Percentiles rank a stretch among this genome's conserved stretches.
Evolutionary conservation across 30 jellyfish, hydroid and myxozoan species (phyloP).

Genomic region (Mastigias papua): DNA sequence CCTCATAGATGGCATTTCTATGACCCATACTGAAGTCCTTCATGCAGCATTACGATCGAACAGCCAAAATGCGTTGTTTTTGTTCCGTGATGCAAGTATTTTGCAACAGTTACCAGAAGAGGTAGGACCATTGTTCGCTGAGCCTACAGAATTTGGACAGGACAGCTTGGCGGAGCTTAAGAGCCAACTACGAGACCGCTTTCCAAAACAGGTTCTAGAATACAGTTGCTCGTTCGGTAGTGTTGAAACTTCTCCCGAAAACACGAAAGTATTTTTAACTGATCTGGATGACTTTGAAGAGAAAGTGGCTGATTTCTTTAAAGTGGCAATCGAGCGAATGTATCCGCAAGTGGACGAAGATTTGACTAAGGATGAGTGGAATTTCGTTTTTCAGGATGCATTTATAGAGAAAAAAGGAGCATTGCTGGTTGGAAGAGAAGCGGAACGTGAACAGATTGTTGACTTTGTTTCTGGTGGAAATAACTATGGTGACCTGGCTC

Average conservation of each 20-base stretch:
- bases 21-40: slow-evolving; percentile 88
- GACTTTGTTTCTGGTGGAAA: slow-evolving; percentile 22
- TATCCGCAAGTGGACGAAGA: slow-evolving; percentile 39
- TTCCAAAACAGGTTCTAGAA: slow-evolving; percentile 68
- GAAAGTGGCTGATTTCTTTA: slow-evolving; percentile 63
- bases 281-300: slow-evolving; percentile 78
- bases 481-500: not conserved
- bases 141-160: slow-evolving; percentile 49
- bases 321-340: slow-evolving; percentile 60
- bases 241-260: slow-evolving; percentile 36
- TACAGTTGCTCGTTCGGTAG: slow-evolving; percentile 58
- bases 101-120: slow-evolving; percentile 58
- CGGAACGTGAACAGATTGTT: slow-evolving; percentile 47
- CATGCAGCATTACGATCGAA: slow-evolving; percentile 86
- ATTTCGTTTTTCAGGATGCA: slow-evolving; percentile 58
- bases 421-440: slow-evolving; percentile 80
- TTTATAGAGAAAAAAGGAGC: slow-evolving; percentile 83
- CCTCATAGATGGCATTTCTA: slow-evolving; percentile 73
- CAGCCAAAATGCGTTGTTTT: slow-evolving; percentile 77
- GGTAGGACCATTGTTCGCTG: slow-evolving; percentile 49
- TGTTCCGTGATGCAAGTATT: slow-evolving; percentile 67
- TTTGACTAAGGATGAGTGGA: slow-evolving; percentile 26
- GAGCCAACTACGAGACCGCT: slow-evolving; percentile 55
- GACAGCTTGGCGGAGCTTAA: slow-evolving; percentile 62
- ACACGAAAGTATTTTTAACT: slow-evolving; percentile 49